Base-by-base conservation (phyloP, 2,797 vertebrate species). In the Tadarida brasiliensis region DNA sequence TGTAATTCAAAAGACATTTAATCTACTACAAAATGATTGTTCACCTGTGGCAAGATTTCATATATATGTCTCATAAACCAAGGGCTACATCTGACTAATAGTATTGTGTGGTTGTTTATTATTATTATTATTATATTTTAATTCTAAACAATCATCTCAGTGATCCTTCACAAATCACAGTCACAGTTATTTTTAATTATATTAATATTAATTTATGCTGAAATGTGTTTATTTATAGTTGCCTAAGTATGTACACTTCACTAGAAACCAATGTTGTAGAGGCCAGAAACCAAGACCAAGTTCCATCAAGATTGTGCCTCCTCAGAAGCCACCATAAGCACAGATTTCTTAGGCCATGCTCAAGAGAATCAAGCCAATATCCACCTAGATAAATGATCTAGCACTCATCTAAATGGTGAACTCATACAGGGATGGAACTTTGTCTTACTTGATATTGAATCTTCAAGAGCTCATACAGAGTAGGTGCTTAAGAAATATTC, bases 401-500 rank as follows among this genome's bases (percentile, higher is more conserved):
- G 54, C 51, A 61, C 77, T 71, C 93, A 17, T 91, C 28, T 86
- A 92, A 51, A 11, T 82, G 82, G 59, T 91, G 33, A 74, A 5
- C 33, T 89, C 30, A 19, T 30, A 54, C 10, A 83, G 14, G 24
- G n/a, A 16, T 93, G 7, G 2, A 10, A 49, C 2, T 73, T 80
- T 87, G 61, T 87, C 7, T 87, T 80, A 82, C 6, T 67, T 87
- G 39, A 70, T 14, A 49, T 24, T 71, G 3, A 90, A 22, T 56
- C 33, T 44, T 94, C 33, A 89, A 44, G 22, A 54, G 11, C 1
- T 94, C 16, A 14, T 77, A 56, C 0, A 68, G 5, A 63, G 3
- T 74, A 91, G 7, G 4, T 78, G 33, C 7, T 80, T 87, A 65
- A 85, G 54, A 93, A 87, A 85, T 87, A 33, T 76, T 92, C 30